phyloP scores from a whole-genome alignment of 2,113 vertebrate genomes.

The Myanophis thanlyinensis region DNA sequence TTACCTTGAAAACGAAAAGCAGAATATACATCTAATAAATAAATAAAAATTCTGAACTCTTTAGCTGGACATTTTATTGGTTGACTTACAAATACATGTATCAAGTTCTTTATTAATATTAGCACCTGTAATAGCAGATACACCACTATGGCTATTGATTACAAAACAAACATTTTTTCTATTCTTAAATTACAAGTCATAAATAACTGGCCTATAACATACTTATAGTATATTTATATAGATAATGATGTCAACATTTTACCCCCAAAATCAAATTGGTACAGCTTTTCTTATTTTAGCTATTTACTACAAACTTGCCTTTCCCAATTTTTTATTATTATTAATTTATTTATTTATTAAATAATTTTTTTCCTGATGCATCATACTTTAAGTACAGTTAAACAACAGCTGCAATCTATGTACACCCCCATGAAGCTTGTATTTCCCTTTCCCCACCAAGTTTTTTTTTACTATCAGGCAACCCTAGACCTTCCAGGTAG shows the following conservation, averaged over 20 bases:
- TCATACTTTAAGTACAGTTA: background rate
- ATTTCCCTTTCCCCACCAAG: background rate
- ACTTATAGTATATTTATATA: background rate
- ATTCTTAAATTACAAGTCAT: fast-evolving
- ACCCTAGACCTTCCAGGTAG: background rate
- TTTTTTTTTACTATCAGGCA: background rate
- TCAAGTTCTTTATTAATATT: background rate
- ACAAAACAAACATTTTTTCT: background rate
- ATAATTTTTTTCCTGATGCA: too few relatives aligned
- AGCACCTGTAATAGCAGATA: background rate
- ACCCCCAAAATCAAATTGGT: background rate
- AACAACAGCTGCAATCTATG: background rate
- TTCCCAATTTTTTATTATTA: background rate
- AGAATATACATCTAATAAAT: background rate
- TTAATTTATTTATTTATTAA: too few relatives aligned
- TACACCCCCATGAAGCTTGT: background rate
- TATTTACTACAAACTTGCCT: background rate
- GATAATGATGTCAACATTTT: background rate
- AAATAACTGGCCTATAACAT: background rate
- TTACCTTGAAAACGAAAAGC: background rate
- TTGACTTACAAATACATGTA: background rate
- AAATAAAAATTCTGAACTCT: background rate
- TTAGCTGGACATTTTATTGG: background rate
- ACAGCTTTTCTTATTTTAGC: background rate
- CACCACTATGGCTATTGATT: fast-evolving